A percentile compares a stretch with the other conserved stretches of the same genome.
phyloP scores from a whole-genome alignment of 2,113 vertebrate species.

The Pluvianellus socialis region DNA sequence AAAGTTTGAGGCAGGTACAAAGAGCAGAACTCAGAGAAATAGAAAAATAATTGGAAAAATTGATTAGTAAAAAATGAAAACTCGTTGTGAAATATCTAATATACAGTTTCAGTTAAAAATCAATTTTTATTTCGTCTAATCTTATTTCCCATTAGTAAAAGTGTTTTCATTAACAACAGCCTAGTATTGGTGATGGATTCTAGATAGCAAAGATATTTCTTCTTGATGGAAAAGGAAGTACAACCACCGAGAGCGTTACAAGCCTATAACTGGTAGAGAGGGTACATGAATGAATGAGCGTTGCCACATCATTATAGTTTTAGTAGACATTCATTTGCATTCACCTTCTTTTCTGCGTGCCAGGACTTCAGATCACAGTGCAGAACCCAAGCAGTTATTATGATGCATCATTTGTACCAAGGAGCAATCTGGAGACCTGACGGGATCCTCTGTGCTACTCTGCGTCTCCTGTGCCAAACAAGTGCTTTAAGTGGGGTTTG shows the following conservation, averaged over 20 bases:
- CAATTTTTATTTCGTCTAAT: neutral
- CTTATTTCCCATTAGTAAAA: neutral
- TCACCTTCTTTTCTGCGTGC: neutral
- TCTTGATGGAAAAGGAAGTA: neutral
- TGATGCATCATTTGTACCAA: accelerated
- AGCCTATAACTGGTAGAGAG: neutral
- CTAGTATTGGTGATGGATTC: neutral
- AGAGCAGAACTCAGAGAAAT: neutral
- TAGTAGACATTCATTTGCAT: neutral
- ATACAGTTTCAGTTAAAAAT: neutral
- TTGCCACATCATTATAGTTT: neutral
- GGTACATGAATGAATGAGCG: neutral
- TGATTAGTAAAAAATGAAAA: neutral
- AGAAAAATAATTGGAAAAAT: neutral
- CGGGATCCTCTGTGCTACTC: neutral
- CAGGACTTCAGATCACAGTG: neutral
- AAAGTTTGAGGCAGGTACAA: neutral
- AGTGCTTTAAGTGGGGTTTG: neutral
- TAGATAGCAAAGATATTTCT: neutral
- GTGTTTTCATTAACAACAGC: neutral
- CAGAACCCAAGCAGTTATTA: neutral
- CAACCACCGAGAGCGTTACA: neutral
- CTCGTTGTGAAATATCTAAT: neutral
- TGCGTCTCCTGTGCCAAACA: accelerated
- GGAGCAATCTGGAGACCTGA: accelerated